Base-by-base conservation (phyloP, 2,797 vertebrate species). In the Betta splendens region DNA sequence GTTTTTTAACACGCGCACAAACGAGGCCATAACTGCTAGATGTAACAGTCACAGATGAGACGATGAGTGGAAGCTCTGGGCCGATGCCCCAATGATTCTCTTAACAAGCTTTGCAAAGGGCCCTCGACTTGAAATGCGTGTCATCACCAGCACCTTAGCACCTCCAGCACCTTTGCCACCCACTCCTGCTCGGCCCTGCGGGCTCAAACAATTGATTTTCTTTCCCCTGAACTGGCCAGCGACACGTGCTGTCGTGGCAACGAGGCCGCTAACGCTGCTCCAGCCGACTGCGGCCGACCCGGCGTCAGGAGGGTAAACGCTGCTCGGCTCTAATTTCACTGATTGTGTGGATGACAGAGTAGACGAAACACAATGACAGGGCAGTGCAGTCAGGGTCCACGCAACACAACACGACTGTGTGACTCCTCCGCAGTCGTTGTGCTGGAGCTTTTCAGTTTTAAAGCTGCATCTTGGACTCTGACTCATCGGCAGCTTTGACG, bases 1-100 rank as follows among this genome's bases (percentile, higher is more conserved):
- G 56, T 18, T 65, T 80, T 80, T 76, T 56, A 63, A 77, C 61
- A 69, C 56, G 49, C 29, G 58, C 59, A 39, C 32, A 33, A 51
- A 45, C 17, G 46, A 46, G 39, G 72, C 50, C 21, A 40, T 54
- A 60, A 25, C 22, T 50, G 42, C 39, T 58, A 60, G 32, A 17
- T 0, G 32, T 64, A 54, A 72, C 60, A 51, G 67, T 63, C 44
- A 57, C 9, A 46, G 54, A 66, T 64, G 45, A 59, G 50, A 52
- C 49, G 61, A 28, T 35, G 61, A 49, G 51, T 38, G 53, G 53
- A 52, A 45, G 59, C 61, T 68, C 33, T 38, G 37, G 48, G 36
- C 12, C n/a, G 25, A 40, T 22, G 43, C 39, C 46, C 20, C 42
- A 42, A 73, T 48, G 42, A 69, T 57, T 63, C 37, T 55, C 73